Conservation (phyloP, 37 sponge, comb jelly and placozoan genomes). For the Diacarnus erythraeanus region DNA sequence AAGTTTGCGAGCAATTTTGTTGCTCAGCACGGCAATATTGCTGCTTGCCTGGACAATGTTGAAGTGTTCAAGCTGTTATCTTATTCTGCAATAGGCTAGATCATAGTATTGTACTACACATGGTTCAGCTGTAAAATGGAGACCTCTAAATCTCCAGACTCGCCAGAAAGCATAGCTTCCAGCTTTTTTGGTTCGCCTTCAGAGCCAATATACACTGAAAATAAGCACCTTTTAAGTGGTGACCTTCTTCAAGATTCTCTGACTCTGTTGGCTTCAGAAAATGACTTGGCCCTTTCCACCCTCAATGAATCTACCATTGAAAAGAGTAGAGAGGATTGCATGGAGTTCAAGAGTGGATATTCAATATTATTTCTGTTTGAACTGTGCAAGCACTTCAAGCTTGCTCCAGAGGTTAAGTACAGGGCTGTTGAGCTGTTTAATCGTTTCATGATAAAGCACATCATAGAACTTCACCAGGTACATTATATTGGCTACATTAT, state of each 20-base stretch:
- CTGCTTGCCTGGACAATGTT: too few relatives aligned
- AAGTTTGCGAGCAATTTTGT: too few relatives aligned
- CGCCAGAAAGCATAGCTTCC: not conserved
- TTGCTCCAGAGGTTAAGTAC: conserved; percentile 65
- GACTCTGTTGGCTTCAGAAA: conserved; percentile 33
- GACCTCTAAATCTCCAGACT: not conserved
- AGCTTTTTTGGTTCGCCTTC: conserved; percentile 67
- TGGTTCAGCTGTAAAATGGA: not conserved
- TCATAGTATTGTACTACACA: too few relatives aligned
- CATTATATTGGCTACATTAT: not conserved
- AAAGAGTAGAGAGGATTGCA: not conserved
- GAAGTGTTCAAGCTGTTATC: too few relatives aligned
- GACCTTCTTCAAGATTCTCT: conserved; percentile 54
- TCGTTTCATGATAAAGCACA: conserved; percentile 72
- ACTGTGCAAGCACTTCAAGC: conserved; percentile 50
- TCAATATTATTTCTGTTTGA: conserved; percentile 63
- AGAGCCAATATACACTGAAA: conserved; percentile 68
- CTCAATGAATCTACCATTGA: not conserved
- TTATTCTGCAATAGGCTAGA: too few relatives aligned
- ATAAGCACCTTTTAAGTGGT: conserved; percentile 12
- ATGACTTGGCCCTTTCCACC: conserved; percentile 7
- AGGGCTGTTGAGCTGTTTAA: conserved; percentile 75
- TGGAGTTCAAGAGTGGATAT: conserved; percentile 21
- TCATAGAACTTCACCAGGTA: conserved; percentile 58
- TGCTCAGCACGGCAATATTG: too few relatives aligned